Evolutionary conservation across 2,113 vertebrate genomes (phyloP).

Genomic region (Callithrix jacchus): DNA sequence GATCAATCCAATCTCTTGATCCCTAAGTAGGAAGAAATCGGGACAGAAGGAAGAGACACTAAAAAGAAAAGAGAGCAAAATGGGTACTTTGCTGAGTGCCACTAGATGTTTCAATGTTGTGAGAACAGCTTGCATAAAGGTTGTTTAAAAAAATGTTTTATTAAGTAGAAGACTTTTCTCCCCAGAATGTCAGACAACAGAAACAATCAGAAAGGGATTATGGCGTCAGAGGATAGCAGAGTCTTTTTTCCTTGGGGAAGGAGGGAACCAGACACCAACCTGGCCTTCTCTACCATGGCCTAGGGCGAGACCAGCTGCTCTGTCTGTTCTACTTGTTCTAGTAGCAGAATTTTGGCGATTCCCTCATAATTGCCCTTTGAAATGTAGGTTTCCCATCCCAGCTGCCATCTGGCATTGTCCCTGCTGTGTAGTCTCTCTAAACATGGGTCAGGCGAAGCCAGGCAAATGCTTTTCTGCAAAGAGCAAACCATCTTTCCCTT

Average conservation of each 20-base stretch:
- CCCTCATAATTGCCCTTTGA: not conserved
- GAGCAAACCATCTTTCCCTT: not conserved
- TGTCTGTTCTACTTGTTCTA: not conserved
- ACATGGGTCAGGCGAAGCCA: not conserved
- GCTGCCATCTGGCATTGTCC: not conserved
- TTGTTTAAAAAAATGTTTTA: not conserved
- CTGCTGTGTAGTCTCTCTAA: not conserved
- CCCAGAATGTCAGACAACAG: not conserved
- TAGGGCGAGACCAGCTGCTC: not conserved
- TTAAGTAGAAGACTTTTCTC: not conserved
- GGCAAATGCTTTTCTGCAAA: not conserved
- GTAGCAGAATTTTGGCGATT: not conserved
- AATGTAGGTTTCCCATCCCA: not conserved
- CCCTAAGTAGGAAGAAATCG: not conserved
- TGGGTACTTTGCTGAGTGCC: fast-evolving
- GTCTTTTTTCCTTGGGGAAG: not conserved
- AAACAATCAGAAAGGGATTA: not conserved
- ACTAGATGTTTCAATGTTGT: fast-evolving
- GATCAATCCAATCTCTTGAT: not conserved
- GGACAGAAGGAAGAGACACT: not conserved
- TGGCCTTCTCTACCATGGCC: not conserved
- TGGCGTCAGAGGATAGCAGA: not conserved
- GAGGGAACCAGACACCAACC: not conserved
- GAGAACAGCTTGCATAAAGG: not conserved
- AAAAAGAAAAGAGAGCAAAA: not conserved